A percentile compares a stretch with the other conserved stretches of the same genome.
Evolutionary conservation across 2,888 invertebrate genomes (phyloP).

Genomic region (Autographa pulchrina): DNA sequence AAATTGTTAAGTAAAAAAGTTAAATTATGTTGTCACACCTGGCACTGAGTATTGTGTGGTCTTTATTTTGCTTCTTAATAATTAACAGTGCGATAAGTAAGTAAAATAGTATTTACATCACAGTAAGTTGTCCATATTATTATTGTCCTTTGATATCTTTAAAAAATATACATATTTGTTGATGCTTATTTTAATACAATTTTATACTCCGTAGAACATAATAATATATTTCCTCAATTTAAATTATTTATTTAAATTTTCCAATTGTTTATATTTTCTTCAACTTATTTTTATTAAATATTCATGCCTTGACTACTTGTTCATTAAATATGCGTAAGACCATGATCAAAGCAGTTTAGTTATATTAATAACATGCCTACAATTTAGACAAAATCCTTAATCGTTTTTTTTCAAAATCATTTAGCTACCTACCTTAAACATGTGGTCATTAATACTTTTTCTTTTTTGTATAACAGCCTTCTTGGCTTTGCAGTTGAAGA

Average conservation of each 20-base stretch:
- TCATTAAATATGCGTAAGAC: background rate
- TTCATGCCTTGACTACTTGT: background rate
- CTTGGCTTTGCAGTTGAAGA: too few species aligned
- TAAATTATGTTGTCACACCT: constrained; percentile 5
- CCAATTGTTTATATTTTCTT: background rate
- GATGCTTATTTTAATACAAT: too few species aligned
- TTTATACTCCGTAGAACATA: too few species aligned
- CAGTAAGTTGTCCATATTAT: background rate
- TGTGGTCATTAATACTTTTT: too few species aligned
- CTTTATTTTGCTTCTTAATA: background rate
- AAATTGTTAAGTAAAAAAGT: constrained; percentile 5
- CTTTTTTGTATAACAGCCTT: too few species aligned
- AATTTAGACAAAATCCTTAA: background rate
- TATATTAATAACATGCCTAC: background rate
- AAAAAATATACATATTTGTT: too few species aligned
- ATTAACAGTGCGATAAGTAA: background rate
- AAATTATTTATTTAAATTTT: background rate
- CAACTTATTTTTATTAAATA: background rate
- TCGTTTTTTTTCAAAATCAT: too few species aligned
- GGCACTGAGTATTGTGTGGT: background rate
- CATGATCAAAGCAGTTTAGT: background rate
- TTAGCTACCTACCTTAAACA: too few species aligned
- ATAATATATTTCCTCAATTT: background rate
- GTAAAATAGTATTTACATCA: background rate
- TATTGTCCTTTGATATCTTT: too few species aligned